Base-by-base conservation (phyloP, 2,797 vertebrate genomes). In the Microcaecilia unicolor region DNA sequence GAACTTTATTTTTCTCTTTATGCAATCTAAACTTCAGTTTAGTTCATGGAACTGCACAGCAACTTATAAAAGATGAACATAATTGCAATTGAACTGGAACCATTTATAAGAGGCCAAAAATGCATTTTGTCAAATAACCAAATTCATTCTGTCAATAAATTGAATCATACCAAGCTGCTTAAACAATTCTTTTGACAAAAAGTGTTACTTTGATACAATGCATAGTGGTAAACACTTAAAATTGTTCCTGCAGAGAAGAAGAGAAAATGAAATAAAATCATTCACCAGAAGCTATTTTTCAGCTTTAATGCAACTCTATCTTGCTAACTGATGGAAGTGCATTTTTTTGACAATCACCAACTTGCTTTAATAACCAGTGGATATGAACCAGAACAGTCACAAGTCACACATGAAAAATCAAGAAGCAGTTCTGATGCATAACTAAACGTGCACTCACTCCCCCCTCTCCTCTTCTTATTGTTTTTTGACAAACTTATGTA, bases 311-410 rank as follows among this genome's bases (percentile, higher is more conserved):
- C 39, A 35, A 25, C 38, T 53, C 31, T 40, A 30, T 47, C 31
- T 55, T 51, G 47, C 28, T 49, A 38, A 41, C 21, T 25, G 28
- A 13, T 34, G 29, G 55, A 13, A 43, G 34, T 10, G 9, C n/a
- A 8, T 32, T n/a, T 3, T 29, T 48, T 60, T 44, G 55, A 37
- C 12, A 36, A 34, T 25, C 48, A n/a, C 15, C 32, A 18, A 6
- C 10, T 44, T 36, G 10, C 7, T 31, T 11, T 3, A 5, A 25
- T 38, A 31, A 48, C 48, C 22, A 38, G 29, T 12, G 29, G 4
- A 18, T 40, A 37, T 5, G 16, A 15, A 9, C 29, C 41, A 44
- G 22, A n/a, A 29, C 48, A 28, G 43, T 13, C 34, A n/a, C n/a
- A 15, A 43, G 37, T 31, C 28, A 31, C 34, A 14, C 12, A 35